Evolutionary conservation across 2,888 invertebrate species (phyloP).

Genomic region (Drosophila gaucha): DNA sequence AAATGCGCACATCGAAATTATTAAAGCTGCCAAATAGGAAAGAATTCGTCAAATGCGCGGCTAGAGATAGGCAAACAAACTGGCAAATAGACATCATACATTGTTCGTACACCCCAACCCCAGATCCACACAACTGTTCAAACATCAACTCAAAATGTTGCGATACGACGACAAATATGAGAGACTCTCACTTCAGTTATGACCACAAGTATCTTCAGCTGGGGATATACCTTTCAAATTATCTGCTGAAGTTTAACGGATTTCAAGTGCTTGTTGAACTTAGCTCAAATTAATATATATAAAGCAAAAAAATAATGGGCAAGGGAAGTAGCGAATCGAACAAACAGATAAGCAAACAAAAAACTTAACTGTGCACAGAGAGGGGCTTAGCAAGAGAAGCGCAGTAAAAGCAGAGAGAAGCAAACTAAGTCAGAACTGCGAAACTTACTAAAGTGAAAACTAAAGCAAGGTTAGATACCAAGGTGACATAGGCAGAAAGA

Average conservation of each 20-base stretch:
- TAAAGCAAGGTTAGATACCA: too few species aligned
- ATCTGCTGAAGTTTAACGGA: constrained; percentile 3
- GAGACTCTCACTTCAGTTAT: constrained; percentile 6
- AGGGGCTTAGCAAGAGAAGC: too few species aligned
- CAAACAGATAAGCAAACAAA: background rate
- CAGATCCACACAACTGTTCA: constrained; percentile 45
- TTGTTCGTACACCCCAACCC: background rate
- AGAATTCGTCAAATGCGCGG: constrained; percentile 15
- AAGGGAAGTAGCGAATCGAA: background rate
- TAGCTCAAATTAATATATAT: constrained; percentile 16
- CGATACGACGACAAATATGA: constrained; percentile 20
- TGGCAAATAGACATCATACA: constrained; percentile 3
- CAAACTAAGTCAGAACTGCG: too few species aligned
- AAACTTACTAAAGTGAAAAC: too few species aligned
- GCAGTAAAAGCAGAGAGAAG: too few species aligned
- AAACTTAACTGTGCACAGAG: too few species aligned
- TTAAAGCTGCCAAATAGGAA: constrained; percentile 36
- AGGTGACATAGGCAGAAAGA: too few species aligned
- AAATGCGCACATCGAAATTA: constrained; percentile 61
- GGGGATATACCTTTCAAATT: background rate
- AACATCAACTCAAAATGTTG: constrained; percentile 26
- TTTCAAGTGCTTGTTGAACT: constrained; percentile 3
- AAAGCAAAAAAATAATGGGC: background rate
- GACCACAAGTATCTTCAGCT: background rate
- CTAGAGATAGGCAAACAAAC: constrained; percentile 7